Percentiles rank a stretch among this genome's conserved stretches.
Conservation (phyloP, 1,140 invertebrate species). For the Phocides pigmalion region DNA sequence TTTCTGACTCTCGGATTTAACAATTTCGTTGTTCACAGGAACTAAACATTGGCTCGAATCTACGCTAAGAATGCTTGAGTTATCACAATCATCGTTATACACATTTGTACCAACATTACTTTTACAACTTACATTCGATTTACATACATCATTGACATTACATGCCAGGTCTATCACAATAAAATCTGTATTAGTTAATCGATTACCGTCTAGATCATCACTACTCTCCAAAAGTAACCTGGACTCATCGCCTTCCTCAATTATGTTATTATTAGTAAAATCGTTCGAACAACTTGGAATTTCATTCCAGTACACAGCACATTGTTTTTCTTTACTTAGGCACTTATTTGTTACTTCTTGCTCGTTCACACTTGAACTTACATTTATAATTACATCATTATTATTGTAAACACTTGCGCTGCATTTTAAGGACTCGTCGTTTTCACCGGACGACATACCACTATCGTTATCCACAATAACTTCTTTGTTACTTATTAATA, state of each 20-base stretch:
- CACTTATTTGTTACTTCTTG: constrained; percentile 69
- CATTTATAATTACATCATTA: constrained; percentile 48
- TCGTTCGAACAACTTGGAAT: constrained; percentile 79
- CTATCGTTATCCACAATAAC: constrained; percentile 65
- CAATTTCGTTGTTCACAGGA: constrained; percentile 77
- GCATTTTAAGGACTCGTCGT: constrained; percentile 65
- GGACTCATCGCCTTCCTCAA: constrained; percentile 35
- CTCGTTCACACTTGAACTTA: constrained; percentile 48
- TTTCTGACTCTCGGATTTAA: constrained; percentile 71
- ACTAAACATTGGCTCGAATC: constrained; percentile 69
- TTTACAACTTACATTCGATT: constrained; percentile 40
- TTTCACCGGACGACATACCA: constrained; percentile 78
- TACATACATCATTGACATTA: constrained; percentile 58
- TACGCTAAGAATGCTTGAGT: constrained; percentile 64
- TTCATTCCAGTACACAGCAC: constrained; percentile 73
- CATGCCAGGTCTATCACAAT: constrained; percentile 78
- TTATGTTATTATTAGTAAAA: constrained; percentile 63
- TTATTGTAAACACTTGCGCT: constrained; percentile 43
- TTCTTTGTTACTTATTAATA: constrained; percentile 31
- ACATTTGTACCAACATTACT: constrained; percentile 61
- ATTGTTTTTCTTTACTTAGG: constrained; percentile 68
- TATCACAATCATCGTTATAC: constrained; percentile 67
- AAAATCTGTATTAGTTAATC: constrained; percentile 59
- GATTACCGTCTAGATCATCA: constrained; percentile 36
- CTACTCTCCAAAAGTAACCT: constrained; percentile 36